Evolutionary conservation across 2,888 invertebrate genomes (phyloP).

Genomic region (Hipparchia semele): DNA sequence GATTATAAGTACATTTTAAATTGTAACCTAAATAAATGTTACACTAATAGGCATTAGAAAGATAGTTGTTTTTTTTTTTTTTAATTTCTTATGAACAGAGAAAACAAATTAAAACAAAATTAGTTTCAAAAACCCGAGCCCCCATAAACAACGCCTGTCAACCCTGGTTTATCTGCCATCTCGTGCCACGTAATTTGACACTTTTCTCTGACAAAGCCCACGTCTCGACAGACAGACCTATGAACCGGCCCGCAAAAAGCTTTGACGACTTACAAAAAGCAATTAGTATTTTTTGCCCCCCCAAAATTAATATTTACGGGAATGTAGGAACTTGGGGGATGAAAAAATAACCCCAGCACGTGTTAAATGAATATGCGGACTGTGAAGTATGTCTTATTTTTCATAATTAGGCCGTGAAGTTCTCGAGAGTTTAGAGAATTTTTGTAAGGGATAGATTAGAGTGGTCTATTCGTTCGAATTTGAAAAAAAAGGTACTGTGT

Average conservation of each 20-base stretch:
- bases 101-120: conserved; percentile 28
- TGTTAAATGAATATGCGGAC: conserved; percentile 73
- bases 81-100: conserved; percentile 1
- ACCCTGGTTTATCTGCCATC: conserved; percentile 74
- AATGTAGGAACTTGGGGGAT: conserved; percentile 50
- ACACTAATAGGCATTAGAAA: neutral
- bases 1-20: neutral
- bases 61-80: conserved; percentile 4
- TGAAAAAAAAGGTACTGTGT: neutral
- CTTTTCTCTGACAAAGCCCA: conserved; percentile 81
- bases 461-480: conserved; percentile 55
- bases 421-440: conserved; percentile 51
- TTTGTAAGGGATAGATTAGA: conserved; percentile 50
- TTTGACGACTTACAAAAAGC: conserved; percentile 69
- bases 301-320: conserved; percentile 76
- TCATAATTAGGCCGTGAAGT: conserved; percentile 79
- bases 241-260: conserved; percentile 71
- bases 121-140: conserved; percentile 6
- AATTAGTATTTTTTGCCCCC: conserved; percentile 74
- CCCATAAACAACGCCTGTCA: conserved; percentile 45
- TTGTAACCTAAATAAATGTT: neutral
- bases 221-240: conserved; percentile 69
- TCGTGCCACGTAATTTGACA: conserved; percentile 82
- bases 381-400: conserved; percentile 78
- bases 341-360: conserved; percentile 70